Evolutionary conservation across 2,888 invertebrate genomes (phyloP), one percentile per base, ranked within the genome.

Genomic region (Diarsia rubi): DNA sequence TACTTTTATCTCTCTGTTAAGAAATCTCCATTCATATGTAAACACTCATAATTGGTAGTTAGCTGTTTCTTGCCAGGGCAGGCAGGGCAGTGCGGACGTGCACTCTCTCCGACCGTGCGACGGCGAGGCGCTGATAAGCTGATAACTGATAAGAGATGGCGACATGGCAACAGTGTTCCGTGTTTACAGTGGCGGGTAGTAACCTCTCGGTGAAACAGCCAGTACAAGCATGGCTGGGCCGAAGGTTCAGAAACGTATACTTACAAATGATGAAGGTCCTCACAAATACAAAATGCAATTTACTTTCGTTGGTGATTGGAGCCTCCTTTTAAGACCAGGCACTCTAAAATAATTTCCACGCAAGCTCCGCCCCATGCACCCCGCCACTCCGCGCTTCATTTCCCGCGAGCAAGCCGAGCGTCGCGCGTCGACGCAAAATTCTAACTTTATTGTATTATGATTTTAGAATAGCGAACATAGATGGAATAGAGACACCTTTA

Each of bases 91-190:
- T 6, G 45, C 45, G 75, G 69, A 52, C 80, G 60, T 12, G 44
- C 65, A 65, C 65, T 69, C 44, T 62, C 75, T 42, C 54, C 67
- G 73, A 5, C 27, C 69, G 44, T 52, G 62, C 44, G 9, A 72
- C 78, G 75, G 70, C 19, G 24, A 42, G 57, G 49, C 66, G 71
- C 47, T 73, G 76, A 73, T 54, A 75, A 66, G 44, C 21, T 62
- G 75, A 62, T 75, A 75, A 59, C 54, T 67, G 75, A 73, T 67
- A 66, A 52, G n/a, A 52, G 66, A 49, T 76, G 76, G 49, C 44
- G 42, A 44, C 69, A 44, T 78, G 49, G 79, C 77, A 81, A 85
- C 83, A 83, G 70, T 44, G 66, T 49, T 79, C 57, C 74, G 72
- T 57, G 47, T 75, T 71, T 76, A 80, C 74, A 37, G 57, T 42